phyloP scores from a whole-genome alignment of 2,113 vertebrate species.

The Saccopteryx leptura region DNA sequence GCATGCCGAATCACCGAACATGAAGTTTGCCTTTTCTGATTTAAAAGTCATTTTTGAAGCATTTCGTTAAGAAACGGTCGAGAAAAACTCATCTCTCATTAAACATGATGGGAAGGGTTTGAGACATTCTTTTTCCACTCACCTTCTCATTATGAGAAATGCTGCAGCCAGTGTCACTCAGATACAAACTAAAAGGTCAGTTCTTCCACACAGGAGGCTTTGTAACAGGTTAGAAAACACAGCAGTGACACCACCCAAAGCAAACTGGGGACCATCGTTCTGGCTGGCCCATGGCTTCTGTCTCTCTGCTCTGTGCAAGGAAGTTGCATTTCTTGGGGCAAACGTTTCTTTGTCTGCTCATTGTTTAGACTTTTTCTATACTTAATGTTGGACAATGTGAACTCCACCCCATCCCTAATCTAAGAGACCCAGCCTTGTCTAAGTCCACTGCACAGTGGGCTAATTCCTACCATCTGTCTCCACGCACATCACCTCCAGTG shows the following conservation, averaged over 20 bases:
- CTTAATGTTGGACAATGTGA: background rate
- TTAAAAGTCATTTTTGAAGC: conserved; percentile 60
- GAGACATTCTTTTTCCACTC: conserved; percentile 12
- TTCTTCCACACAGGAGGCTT: background rate
- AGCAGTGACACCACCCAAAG: accelerated
- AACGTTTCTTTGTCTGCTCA: background rate
- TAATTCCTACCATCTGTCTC: background rate
- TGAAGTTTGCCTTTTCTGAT: background rate
- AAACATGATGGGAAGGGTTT: conserved; percentile 44
- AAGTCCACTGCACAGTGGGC: background rate
- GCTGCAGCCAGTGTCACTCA: conserved; percentile 51
- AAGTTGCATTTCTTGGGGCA: background rate
- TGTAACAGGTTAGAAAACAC: background rate
- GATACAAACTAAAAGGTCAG: conserved; percentile 67
- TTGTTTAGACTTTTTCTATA: background rate
- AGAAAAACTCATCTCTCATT: conserved; percentile 60
- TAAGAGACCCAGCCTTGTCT: background rate
- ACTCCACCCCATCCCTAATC: background rate
- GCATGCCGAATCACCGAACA: background rate
- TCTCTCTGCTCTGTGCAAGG: accelerated
- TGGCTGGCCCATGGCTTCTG: accelerated
- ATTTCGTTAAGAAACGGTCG: background rate
- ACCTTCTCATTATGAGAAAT: conserved; percentile 44
- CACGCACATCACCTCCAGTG: background rate
- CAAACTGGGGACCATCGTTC: accelerated